Conservation (phyloP, 2,113 vertebrate genomes). For the Microcebus murinus region DNA sequence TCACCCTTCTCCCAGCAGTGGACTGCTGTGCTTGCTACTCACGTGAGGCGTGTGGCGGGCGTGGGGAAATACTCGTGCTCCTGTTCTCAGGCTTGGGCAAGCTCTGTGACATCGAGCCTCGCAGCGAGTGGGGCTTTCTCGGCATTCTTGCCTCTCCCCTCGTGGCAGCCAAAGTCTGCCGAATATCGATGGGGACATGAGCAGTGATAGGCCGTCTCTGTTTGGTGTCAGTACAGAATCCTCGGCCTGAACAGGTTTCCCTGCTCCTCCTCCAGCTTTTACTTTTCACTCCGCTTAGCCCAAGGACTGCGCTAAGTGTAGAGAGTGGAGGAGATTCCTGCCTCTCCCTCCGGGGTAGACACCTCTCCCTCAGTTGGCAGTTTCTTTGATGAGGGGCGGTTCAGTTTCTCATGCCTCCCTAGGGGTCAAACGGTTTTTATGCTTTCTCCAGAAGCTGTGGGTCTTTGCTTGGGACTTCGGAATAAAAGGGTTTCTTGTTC, state of each 20-base stretch:
- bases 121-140: neutral
- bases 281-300: neutral
- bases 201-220: neutral
- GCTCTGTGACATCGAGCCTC: neutral
- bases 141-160: neutral
- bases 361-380: neutral
- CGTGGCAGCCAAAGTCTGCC: neutral
- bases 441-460: neutral
- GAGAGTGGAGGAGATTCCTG: too few relatives aligned
- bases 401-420: neutral
- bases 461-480: neutral
- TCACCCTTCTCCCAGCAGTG: neutral
- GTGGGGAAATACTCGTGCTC: neutral
- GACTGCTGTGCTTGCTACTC: neutral
- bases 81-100: neutral
- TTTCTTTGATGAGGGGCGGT: neutral
- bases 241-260: neutral
- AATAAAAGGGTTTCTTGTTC: neutral
- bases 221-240: neutral
- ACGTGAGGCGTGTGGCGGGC: neutral
- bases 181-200: neutral
- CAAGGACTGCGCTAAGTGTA: too few relatives aligned
- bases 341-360: neutral
- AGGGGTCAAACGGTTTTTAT: neutral
- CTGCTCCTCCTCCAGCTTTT: neutral